These are phyloP conservation scores for Knipowitschia caucasica DNA, from an alignment of 2,797 vertebrate genomes.

Conservation along the genomic window DNA sequence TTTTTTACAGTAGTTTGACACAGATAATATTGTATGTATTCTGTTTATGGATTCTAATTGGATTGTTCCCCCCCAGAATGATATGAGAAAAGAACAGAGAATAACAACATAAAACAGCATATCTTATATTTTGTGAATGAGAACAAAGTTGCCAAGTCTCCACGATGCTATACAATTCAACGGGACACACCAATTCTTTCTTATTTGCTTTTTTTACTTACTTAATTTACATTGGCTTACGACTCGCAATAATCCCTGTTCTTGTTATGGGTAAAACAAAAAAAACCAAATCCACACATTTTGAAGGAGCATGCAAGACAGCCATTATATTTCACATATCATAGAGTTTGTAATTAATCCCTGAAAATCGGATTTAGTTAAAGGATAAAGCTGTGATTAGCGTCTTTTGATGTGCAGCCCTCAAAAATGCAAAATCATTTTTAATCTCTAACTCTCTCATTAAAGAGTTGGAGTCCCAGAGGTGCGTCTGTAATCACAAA, in stretches of 20 bases:
- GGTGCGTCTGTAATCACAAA: conserved; percentile 38
- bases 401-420: conserved; percentile 2
- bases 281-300: neutral
- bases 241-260: no score
- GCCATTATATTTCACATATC: neutral
- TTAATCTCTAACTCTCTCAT: conserved; percentile 7
- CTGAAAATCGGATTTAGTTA: neutral
- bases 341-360: neutral
- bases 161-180: no score
- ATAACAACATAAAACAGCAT: no score
- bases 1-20: no score
- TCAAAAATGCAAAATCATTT: neutral
- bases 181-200: neutral
- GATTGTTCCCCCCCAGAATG: no score
- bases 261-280: neutral
- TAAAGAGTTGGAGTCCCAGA: conserved; percentile 17
- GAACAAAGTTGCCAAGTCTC: no score
- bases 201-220: no score
- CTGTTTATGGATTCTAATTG: neutral
- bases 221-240: no score
- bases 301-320: neutral
- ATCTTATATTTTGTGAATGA: no score
- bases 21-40: no score
- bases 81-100: no score
- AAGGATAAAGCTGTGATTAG: neutral